A percentile compares a stretch with the other conserved stretches of the same genome.
Evolutionary conservation across 2,888 invertebrate species (phyloP).

Genomic region (Amblyjoppa fuscipennis): DNA sequence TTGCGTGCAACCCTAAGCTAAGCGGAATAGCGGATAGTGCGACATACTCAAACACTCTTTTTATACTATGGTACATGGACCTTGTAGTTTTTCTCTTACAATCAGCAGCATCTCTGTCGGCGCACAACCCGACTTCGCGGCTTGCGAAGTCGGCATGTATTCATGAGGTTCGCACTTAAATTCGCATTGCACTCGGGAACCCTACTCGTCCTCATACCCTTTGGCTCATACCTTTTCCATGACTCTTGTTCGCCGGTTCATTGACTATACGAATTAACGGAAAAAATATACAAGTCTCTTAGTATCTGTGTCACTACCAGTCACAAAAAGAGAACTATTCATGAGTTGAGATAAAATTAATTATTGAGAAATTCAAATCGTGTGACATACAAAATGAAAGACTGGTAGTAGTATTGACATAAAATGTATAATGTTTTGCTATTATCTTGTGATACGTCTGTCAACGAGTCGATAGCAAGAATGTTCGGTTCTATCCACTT

Average conservation of each 20-base stretch:
- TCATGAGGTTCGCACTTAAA: constrained; percentile 74
- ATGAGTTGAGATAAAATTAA: neutral
- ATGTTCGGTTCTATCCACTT: constrained; percentile 78
- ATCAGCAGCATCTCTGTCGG: constrained; percentile 36
- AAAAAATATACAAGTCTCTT: constrained; percentile 9
- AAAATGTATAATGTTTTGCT: neutral
- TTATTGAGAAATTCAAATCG: neutral
- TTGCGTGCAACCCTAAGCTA: constrained; percentile 76
- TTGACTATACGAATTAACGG: constrained; percentile 42
- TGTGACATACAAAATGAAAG: too few species aligned
- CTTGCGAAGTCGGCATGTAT: constrained; percentile 75
- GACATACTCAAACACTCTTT: constrained; percentile 68
- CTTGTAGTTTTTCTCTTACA: constrained; percentile 18
- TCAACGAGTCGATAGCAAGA: neutral
- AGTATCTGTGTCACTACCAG: neutral
- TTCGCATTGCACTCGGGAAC: constrained; percentile 55
- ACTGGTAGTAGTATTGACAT: too few species aligned
- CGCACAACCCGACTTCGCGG: constrained; percentile 74
- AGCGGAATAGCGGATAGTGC: constrained; percentile 72
- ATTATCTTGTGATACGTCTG: neutral
- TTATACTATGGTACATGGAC: constrained; percentile 64
- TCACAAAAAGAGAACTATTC: neutral
- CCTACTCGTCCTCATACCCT: constrained; percentile 44
- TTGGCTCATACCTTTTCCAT: constrained; percentile 61
- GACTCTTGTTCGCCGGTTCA: constrained; percentile 59